phyloP scores from a whole-genome alignment of 2,797 vertebrate species.

The Dallia pectoralis region DNA sequence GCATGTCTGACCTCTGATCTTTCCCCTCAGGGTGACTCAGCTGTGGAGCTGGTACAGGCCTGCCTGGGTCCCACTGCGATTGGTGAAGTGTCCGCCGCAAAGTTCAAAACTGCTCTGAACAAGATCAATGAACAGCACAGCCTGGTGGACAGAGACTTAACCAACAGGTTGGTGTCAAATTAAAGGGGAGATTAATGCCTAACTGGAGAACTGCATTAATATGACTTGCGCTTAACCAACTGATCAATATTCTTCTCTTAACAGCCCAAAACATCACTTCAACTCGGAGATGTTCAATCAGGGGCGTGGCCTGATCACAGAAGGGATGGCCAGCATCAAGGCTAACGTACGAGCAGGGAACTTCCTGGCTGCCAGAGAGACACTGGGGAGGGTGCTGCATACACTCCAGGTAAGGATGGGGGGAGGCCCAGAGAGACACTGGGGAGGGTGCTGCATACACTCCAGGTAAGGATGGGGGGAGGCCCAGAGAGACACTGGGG shows the following conservation, averaged over 20 bases:
- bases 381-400: slow-evolving; percentile 59
- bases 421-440: neutral
- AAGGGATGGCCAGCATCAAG: slow-evolving; percentile 62
- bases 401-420: slow-evolving; percentile 69
- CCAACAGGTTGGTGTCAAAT: neutral
- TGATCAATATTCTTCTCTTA: neutral
- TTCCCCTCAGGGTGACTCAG: slow-evolving; percentile 62
- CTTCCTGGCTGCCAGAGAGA: slow-evolving; percentile 47
- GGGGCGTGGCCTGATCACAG: slow-evolving; percentile 62
- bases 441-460: no score
- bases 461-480: neutral
- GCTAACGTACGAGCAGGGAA: slow-evolving; percentile 59
- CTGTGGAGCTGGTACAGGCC: slow-evolving; percentile 67
- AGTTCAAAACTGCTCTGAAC: slow-evolving; percentile 69
- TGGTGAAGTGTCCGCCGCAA: slow-evolving; percentile 70
- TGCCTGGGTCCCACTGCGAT: slow-evolving; percentile 66
- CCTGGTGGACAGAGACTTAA: slow-evolving; percentile 64
- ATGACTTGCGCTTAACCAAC: neutral
- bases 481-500: neutral
- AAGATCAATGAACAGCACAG: slow-evolving; percentile 69
- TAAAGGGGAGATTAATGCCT: neutral
- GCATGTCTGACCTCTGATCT: slow-evolving; percentile 12
- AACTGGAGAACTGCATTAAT: neutral
- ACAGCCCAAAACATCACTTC: slow-evolving; percentile 69
- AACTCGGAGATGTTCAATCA: slow-evolving; percentile 68